A percentile compares a stretch with the other conserved stretches of the same genome.
phyloP scores from a whole-genome alignment of 2,888 invertebrate species.

The Drosophila histrio region DNA sequence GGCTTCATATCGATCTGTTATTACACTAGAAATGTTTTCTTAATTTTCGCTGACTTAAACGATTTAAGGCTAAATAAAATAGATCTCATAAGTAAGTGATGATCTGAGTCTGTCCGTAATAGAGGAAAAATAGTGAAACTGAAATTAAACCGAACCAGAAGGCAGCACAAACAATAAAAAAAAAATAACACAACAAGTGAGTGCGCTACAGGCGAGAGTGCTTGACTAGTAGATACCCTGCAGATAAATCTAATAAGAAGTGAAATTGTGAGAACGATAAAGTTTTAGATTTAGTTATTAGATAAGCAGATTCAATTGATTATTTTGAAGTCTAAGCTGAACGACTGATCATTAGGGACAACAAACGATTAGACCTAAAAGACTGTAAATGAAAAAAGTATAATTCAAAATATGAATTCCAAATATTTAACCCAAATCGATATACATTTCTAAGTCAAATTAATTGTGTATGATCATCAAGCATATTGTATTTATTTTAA shows the following conservation, averaged over 20 bases:
- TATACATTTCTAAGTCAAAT: no score
- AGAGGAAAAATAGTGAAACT: conserved; percentile 14
- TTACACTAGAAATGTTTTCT: not conserved
- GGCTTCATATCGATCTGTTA: not conserved
- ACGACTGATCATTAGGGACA: no score
- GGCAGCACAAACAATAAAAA: conserved; percentile 4
- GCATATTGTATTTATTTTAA: no score
- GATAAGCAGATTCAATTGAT: no score
- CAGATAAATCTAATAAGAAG: not conserved
- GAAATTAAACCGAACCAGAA: conserved; percentile 15
- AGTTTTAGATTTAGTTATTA: no score
- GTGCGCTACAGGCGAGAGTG: not conserved
- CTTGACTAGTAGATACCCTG: not conserved
- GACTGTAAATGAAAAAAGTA: no score
- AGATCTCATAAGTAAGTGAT: conserved; percentile 3
- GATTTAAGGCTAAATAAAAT: conserved; percentile 19
- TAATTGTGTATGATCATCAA: no score
- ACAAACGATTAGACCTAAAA: no score
- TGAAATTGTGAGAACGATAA: no score
- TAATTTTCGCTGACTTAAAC: conserved; percentile 6
- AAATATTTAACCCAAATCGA: no score
- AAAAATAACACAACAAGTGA: not conserved
- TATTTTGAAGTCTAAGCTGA: no score
- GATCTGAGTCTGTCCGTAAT: conserved; percentile 5
- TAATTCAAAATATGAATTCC: no score